These are phyloP conservation scores for Didymodactylos carnosus DNA, from an alignment of 2,888 invertebrate species.

Conservation along the genomic window DNA sequence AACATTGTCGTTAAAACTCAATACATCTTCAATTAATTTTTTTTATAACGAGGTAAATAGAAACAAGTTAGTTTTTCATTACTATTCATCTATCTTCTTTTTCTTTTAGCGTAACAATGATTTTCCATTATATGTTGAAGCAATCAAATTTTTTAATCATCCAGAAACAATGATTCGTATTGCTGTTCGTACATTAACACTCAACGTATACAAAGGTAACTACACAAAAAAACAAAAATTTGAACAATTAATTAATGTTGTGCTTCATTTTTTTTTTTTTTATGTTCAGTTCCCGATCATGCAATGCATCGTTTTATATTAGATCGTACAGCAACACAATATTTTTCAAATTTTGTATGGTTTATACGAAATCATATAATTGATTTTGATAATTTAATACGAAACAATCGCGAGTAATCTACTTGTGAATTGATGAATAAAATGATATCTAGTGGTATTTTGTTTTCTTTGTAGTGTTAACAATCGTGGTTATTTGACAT, in stretches of 20 bases:
- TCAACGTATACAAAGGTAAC: constrained; percentile 63
- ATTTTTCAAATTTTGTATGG: constrained; percentile 95
- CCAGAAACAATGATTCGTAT: constrained; percentile 96
- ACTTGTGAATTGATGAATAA: background rate
- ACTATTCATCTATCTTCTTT: background rate
- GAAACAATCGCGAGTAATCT: constrained; percentile 80
- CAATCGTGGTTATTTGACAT: constrained; percentile 66
- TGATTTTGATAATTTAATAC: constrained; percentile 76
- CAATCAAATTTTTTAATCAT: constrained; percentile 96
- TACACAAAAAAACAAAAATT: background rate
- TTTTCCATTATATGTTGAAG: constrained; percentile 93
- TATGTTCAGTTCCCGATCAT: background rate
- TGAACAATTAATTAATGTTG: background rate
- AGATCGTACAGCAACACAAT: constrained; percentile 86
- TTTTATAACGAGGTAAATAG: constrained; percentile 74
- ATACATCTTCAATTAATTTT: constrained; percentile 94
- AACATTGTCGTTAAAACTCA: constrained; percentile 84
- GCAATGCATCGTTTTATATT: constrained; percentile 80
- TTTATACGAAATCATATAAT: constrained; percentile 92
- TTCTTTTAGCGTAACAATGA: constrained; percentile 71
- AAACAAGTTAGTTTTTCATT: background rate
- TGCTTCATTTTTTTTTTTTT: background rate
- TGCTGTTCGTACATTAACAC: constrained; percentile 81
- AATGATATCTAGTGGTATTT: background rate
- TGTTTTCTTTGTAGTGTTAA: constrained; percentile 50